Evolutionary conservation across 2,888 invertebrate species (phyloP).

Genomic region (Bimastos eiseni): DNA sequence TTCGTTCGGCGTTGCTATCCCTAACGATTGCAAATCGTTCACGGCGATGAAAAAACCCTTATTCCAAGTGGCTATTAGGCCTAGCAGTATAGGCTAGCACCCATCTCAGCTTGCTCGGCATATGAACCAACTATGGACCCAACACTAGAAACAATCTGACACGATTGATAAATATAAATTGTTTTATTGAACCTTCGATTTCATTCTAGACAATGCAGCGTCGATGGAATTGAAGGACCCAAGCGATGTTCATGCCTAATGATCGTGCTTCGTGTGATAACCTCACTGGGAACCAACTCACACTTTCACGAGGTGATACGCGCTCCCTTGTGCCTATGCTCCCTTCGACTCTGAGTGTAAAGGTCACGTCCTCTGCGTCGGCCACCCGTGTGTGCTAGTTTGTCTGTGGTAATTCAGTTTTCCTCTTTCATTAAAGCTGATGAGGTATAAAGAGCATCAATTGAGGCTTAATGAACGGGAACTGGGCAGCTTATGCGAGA

Average conservation of each 20-base stretch:
- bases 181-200: too few relatives aligned
- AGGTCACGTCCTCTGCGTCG: not conserved
- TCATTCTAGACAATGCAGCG: not conserved
- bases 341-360: not conserved
- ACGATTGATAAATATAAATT: too few relatives aligned
- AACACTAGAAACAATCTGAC: too few relatives aligned
- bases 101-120: too few relatives aligned
- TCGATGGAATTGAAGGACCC: not conserved
- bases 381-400: not conserved
- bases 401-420: not conserved
- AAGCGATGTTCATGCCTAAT: not conserved
- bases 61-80: too few relatives aligned
- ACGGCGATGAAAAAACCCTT: too few relatives aligned
- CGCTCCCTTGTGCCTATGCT: not conserved
- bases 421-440: not conserved
- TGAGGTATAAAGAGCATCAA: too few relatives aligned
- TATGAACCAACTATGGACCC: too few relatives aligned
- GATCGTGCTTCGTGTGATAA: not conserved
- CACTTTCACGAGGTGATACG: not conserved
- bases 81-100: too few relatives aligned
- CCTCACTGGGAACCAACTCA: not conserved
- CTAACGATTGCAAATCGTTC: too few relatives aligned
- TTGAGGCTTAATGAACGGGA: slow-evolving; percentile 13
- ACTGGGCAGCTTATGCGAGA: not conserved
- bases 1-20: too few relatives aligned